phyloP scores from a whole-genome alignment of 2,113 vertebrate genomes.

The Dipodomys stephensi region DNA sequence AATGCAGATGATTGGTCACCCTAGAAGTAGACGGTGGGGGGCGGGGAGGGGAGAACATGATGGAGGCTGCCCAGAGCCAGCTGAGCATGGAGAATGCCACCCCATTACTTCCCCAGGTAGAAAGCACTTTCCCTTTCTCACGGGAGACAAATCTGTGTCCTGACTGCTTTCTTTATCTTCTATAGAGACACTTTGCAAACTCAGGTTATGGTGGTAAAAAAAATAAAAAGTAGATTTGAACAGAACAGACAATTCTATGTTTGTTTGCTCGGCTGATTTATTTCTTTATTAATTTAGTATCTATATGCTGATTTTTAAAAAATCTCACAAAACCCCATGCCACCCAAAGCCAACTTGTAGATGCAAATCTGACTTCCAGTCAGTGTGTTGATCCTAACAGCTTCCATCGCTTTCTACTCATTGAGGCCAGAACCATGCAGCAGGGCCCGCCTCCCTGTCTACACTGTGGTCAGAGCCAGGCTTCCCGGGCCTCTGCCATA shows the following conservation, averaged over 20 bases:
- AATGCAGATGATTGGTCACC: too few species aligned
- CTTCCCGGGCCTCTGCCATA: neutral
- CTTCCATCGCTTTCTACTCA: neutral
- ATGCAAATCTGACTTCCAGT: neutral
- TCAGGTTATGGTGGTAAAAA: neutral
- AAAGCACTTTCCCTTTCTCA: neutral
- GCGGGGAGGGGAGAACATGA: too few species aligned
- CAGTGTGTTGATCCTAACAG: neutral
- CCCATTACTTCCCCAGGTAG: neutral
- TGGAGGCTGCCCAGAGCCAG: neutral
- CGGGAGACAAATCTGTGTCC: neutral
- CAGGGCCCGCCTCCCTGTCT: neutral
- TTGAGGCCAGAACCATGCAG: neutral
- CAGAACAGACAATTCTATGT: neutral
- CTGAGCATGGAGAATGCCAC: too few species aligned
- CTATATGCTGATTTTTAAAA: too few species aligned
- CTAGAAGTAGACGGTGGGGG: neutral
- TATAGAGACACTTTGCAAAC: neutral
- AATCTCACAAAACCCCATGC: neutral
- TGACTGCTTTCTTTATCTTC: neutral
- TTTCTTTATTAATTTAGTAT: neutral
- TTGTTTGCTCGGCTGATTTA: neutral
- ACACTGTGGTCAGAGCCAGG: neutral
- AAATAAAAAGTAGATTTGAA: neutral
- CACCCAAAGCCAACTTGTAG: neutral